A percentile compares a stretch with the other conserved stretches of the same genome.
Evolutionary conservation across 2,888 invertebrate genomes (phyloP).

Genomic region (Phortica magna): DNA sequence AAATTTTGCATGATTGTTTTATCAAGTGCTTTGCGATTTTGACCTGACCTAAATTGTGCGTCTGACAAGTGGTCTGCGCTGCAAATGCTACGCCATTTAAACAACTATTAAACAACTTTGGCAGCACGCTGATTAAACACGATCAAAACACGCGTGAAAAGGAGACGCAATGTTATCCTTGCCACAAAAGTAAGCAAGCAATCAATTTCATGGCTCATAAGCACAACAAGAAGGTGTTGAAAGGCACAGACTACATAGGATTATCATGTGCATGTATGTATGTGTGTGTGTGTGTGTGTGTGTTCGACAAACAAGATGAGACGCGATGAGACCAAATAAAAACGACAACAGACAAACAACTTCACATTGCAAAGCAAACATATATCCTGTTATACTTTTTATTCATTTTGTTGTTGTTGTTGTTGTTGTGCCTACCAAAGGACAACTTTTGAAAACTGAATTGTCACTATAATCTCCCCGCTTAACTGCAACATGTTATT

Average conservation of each 20-base stretch:
- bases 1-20: neutral
- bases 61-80: neutral
- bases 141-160: neutral
- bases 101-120: neutral
- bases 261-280: constrained; percentile 8
- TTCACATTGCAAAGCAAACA: constrained; percentile 2
- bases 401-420: neutral
- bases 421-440: neutral
- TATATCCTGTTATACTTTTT: neutral
- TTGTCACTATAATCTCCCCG: constrained; percentile 43
- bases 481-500: neutral
- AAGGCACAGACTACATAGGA: constrained; percentile 25
- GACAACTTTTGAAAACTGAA: constrained; percentile 21
- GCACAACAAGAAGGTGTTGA: constrained; percentile 6
- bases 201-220: constrained; percentile 17
- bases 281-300: neutral
- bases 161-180: neutral
- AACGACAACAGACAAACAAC: constrained; percentile 19
- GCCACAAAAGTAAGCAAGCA: neutral
- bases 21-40: neutral
- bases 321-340: neutral
- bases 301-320: constrained; percentile 31
- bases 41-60: neutral
- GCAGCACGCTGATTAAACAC: neutral
- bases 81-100: no score